Evolutionary conservation across 2,888 invertebrate species (phyloP).

Genomic region (Hyposoter didymator): DNA sequence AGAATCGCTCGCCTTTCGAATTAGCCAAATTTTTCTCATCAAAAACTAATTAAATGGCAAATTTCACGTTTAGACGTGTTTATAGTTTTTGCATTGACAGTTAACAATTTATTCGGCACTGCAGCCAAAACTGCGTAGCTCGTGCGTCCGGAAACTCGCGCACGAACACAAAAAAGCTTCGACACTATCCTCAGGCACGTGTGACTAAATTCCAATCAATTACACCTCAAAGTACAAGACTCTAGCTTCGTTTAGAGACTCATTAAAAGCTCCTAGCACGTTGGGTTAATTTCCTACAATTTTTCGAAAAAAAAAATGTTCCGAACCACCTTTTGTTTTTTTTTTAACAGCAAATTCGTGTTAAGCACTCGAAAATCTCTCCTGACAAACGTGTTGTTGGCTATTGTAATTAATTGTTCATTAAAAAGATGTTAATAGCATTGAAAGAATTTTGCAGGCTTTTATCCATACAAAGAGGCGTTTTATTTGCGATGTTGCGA

Average conservation of each 20-base stretch:
- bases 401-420: not conserved
- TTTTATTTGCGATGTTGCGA: conserved; percentile 16
- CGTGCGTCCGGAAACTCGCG: too few relatives aligned
- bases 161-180: too few relatives aligned
- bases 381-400: not conserved
- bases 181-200: too few relatives aligned
- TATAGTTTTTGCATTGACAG: too few relatives aligned
- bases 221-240: too few relatives aligned
- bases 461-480: conserved; percentile 11
- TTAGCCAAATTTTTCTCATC: too few relatives aligned
- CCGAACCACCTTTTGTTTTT: not conserved
- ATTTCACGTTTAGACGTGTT: too few relatives aligned
- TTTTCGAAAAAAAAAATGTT: not conserved
- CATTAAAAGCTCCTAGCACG: not conserved
- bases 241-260: too few relatives aligned
- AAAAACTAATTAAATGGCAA: too few relatives aligned
- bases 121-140: too few relatives aligned
- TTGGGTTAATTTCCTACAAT: not conserved
- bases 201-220: too few relatives aligned
- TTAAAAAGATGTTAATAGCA: not conserved
- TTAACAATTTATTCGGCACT: too few relatives aligned
- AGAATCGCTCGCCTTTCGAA: not conserved
- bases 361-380: not conserved
- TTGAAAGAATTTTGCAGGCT: not conserved
- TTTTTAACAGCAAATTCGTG: not conserved